Evolutionary conservation across 2,888 invertebrate species (phyloP).

Genomic region (Polydrusus pterygomalis): DNA sequence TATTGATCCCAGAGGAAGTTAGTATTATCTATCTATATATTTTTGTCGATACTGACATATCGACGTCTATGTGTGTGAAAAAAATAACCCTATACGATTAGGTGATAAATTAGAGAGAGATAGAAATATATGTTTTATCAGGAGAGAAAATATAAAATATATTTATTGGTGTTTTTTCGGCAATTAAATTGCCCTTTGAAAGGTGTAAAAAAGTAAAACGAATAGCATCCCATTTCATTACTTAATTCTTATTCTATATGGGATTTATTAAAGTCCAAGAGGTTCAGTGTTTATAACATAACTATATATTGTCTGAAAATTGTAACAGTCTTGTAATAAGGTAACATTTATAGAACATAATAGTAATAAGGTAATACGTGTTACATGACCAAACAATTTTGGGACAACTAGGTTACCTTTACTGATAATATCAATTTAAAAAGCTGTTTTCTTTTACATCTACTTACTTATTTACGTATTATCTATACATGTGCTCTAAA

Average conservation of each 20-base stretch:
- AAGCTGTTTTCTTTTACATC: conserved; percentile 7
- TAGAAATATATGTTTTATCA: conserved; percentile 27
- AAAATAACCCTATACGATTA: conserved; percentile 33
- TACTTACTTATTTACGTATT: conserved; percentile 2
- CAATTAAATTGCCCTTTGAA: not conserved
- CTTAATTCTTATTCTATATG: conserved; percentile 1
- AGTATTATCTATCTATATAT: conserved; percentile 38
- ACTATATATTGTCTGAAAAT: not conserved
- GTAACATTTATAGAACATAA: not conserved
- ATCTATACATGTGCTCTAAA: conserved; percentile 27
- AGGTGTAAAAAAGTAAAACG: conserved; percentile 7
- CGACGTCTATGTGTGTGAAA: conserved; percentile 22
- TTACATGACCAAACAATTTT: not conserved
- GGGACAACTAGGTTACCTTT: not conserved
- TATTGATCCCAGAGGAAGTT: conserved; percentile 40
- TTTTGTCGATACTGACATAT: conserved; percentile 21
- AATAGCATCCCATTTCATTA: not conserved
- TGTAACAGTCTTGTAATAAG: not conserved
- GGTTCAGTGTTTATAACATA: not conserved
- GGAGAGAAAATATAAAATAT: conserved; percentile 27
- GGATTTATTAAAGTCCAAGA: not conserved
- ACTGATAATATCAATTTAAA: not conserved
- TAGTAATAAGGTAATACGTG: not conserved
- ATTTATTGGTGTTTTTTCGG: conserved; percentile 33
- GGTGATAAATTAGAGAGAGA: conserved; percentile 36